Evolutionary conservation across 1,140 invertebrate species (phyloP), one percentile per base, ranked within the genome.

Genomic region (Caerostris extrusa): DNA sequence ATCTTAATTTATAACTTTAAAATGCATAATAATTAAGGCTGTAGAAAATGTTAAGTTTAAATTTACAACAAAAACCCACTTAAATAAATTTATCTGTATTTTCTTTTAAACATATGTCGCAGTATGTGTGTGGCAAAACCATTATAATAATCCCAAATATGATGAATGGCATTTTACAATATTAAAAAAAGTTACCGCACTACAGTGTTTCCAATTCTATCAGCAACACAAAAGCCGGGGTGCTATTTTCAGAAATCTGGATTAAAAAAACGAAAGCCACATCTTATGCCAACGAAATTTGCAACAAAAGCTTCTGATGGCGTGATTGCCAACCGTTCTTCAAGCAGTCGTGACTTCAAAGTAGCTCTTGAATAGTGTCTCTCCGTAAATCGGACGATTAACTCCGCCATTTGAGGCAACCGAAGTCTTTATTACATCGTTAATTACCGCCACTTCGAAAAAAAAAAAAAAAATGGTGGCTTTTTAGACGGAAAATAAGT

Each of bases 361-460:
- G n/a, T 53, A 58, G 58, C 58, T 50, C 7, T 14, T 64, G 7
- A 87, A 64, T 64, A 8, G 34, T 12, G 14, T 4, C 34, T 8
- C 12, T 7, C 8, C 7, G 19, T 77, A 77, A 77, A 77, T 34
- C 69, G 34, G 19, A 19, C 69, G 69, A 77, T 64, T 57, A 87
- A 64, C 56, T 53, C 2, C 34, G 50, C 2, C 50, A 87, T 61
- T 58, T n/a, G 82, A 83, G 7, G 82, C 8, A 87, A 58, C 85
- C 85, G 60, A 87, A 87, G n/a, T 87, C 85, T 87, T 87, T 87
- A 87, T 87, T 87, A 64, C 60, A 50, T 58, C 60, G 85, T 87
- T 64, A 87, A 87, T 87, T 87, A 87, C 85, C n/a, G 50, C 50
- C 71, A 77, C 34, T 77, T 10, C 10, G 34, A 19, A 53, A 8